phyloP scores from a whole-genome alignment of 2,888 invertebrate species.

The Marasmarcha lunaedactyla region DNA sequence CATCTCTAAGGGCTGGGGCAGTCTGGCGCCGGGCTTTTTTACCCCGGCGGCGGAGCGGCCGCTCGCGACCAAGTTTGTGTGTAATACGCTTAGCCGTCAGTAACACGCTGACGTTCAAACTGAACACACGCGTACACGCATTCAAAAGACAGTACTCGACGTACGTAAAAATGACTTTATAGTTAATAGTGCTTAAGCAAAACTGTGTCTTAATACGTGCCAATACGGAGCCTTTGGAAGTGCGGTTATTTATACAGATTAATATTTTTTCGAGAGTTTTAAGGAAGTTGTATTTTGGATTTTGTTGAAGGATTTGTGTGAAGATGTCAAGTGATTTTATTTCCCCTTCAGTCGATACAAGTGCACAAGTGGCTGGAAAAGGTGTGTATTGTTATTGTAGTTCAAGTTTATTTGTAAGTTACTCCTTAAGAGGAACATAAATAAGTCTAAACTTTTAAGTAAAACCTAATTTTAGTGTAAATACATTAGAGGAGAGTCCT shows the following conservation, averaged over 20 bases:
- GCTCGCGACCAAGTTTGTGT: conserved; percentile 37
- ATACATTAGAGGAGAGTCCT: no score
- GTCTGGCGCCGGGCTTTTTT: conserved; percentile 67
- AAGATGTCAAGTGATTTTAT: conserved; percentile 48
- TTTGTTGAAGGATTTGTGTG: conserved; percentile 23
- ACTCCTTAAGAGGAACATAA: no score
- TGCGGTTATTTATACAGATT: conserved; percentile 29
- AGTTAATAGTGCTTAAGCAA: conserved; percentile 14
- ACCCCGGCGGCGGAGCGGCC: conserved; percentile 36
- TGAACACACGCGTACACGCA: conserved; percentile 26
- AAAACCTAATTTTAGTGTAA: no score
- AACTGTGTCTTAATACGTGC: conserved; percentile 44
- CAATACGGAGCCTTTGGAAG: conserved; percentile 27
- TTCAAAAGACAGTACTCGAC: conserved; percentile 7
- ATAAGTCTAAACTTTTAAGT: no score
- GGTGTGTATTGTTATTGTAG: conserved; percentile 37
- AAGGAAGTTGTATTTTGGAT: conserved; percentile 23
- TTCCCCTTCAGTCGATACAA: conserved; percentile 30
- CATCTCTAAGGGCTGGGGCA: conserved; percentile 67
- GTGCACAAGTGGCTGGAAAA: conserved; percentile 43
- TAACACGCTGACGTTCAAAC: conserved; percentile 35
- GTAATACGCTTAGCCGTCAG: conserved; percentile 32
- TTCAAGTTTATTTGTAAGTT: no score
- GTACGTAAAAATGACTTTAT: conserved; percentile 16
- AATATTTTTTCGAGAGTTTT: conserved; percentile 22